Base-by-base conservation (phyloP, 2,113 vertebrate species). In the Thalassarche chlororhynchos region DNA sequence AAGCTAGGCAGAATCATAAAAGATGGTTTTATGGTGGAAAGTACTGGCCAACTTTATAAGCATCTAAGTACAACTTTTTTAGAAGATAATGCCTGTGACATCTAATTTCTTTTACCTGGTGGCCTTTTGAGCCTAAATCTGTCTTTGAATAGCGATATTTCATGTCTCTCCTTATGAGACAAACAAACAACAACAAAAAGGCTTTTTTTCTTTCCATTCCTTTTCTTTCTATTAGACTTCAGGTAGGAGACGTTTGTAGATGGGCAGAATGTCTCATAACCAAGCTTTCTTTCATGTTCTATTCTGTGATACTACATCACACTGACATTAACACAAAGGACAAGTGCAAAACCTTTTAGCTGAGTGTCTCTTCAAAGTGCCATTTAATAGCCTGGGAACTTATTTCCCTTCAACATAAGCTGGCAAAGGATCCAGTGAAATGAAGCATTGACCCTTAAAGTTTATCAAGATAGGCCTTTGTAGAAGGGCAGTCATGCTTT, bases 321-420 rank as follows among this genome's bases (percentile, higher is more conserved):
- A 42, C 23, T 80, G 62, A 94, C 85, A 84, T 88, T 61, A 86
- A 87, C 52, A 87, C 62, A 91, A 94, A 96, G 61, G 64, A 87
- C 44, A 93, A 96, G 84, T 89, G 71, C 75, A 93, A 90, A 96
- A 90, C 78, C 90, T 94, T 95, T 94, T 93, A 94, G 64, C 42
- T 64, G 51, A 93, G 58, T 78, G 75, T 97, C 80, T 93, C 85
- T 90, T 97, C 85, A 89, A 82, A 94, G 79, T 93, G 70, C 54
- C 31, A 51, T 90, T 97, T 95, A 93, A 86, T 93, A 94, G 68
- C 68, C 76, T 94, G 95, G 88, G 92, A 94, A 94, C 51, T 86
- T 83, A 71, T 14, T 96, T 93, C 46, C 61, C 38, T 92, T 74
- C 92, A 87, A 40, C 70, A 91, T 85, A 93, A 83, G 66, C 64